Conservation (phyloP, 2,888 invertebrate genomes). For the Tipula unca region DNA sequence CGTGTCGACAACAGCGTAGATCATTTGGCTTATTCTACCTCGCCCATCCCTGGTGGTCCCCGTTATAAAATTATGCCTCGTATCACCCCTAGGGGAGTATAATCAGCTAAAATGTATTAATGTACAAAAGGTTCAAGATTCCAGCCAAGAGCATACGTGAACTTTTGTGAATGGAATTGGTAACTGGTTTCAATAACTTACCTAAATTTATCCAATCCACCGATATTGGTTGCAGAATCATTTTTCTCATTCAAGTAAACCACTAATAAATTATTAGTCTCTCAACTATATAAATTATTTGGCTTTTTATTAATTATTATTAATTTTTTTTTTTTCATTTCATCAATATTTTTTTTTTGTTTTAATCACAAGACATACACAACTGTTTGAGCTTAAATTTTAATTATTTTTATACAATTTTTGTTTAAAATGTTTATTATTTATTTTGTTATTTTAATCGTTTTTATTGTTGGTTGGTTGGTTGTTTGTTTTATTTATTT, state of each 20-base stretch:
- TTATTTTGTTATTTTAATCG: background rate
- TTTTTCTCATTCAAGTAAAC: background rate
- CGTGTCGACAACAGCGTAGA: no score
- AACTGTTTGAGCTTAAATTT: background rate
- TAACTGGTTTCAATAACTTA: no score
- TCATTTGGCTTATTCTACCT: no score
- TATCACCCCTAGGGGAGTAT: no score
- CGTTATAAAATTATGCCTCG: no score
- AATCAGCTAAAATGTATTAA: no score
- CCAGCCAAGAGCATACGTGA: no score
- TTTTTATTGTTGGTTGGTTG: background rate
- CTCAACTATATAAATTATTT: constrained; percentile 8
- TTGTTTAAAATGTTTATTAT: background rate
- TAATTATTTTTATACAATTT: constrained; percentile 4
- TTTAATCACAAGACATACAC: constrained; percentile 8
- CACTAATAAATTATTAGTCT: background rate
- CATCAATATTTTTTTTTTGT: background rate
- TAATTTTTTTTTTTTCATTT: background rate
- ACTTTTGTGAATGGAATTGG: no score
- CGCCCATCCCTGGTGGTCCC: no score
- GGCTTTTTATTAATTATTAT: background rate
- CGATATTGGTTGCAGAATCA: no score
- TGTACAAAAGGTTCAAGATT: no score
- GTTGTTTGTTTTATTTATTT: background rate
- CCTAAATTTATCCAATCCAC: no score